Percentiles rank a stretch among this genome's conserved stretches.
Conservation (phyloP, 2,888 invertebrate genomes). For the Plebejus anna region DNA sequence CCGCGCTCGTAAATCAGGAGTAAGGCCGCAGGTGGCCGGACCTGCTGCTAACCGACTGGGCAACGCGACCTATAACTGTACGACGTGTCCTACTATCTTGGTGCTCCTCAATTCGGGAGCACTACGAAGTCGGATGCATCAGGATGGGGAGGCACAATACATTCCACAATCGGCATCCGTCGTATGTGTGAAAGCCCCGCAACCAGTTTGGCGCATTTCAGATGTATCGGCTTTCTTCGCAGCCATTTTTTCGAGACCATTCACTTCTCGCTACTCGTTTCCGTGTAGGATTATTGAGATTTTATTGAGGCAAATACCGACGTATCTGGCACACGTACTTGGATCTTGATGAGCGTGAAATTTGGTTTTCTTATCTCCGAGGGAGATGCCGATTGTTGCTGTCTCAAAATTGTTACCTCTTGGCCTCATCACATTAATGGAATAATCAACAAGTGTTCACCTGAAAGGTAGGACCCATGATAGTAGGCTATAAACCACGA, state of each 20-base stretch:
- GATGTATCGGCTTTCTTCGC: constrained; percentile 64
- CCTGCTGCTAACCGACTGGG: constrained; percentile 54
- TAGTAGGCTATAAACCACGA: too few relatives aligned
- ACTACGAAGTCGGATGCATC: constrained; percentile 38
- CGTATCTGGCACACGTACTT: neutral
- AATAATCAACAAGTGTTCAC: too few relatives aligned
- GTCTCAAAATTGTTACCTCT: neutral
- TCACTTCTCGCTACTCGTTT: constrained; percentile 33
- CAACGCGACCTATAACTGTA: neutral
- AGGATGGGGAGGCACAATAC: constrained; percentile 77
- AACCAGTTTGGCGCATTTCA: constrained; percentile 65
- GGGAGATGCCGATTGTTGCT: neutral
- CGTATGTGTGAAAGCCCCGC: constrained; percentile 73
- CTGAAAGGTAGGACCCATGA: too few relatives aligned
- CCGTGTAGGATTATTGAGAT: constrained; percentile 31
- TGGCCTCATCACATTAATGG: neutral
- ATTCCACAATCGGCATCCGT: constrained; percentile 65
- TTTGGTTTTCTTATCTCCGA: neutral
- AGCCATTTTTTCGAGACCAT: constrained; percentile 48
- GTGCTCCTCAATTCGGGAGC: neutral
- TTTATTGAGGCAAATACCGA: neutral
- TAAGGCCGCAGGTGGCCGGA: constrained; percentile 62
- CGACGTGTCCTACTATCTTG: neutral
- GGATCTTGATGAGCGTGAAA: neutral
- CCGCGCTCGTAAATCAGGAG: constrained; percentile 59